Base-by-base conservation (phyloP, 2,797 vertebrate genomes). In the Channallabes apus region DNA sequence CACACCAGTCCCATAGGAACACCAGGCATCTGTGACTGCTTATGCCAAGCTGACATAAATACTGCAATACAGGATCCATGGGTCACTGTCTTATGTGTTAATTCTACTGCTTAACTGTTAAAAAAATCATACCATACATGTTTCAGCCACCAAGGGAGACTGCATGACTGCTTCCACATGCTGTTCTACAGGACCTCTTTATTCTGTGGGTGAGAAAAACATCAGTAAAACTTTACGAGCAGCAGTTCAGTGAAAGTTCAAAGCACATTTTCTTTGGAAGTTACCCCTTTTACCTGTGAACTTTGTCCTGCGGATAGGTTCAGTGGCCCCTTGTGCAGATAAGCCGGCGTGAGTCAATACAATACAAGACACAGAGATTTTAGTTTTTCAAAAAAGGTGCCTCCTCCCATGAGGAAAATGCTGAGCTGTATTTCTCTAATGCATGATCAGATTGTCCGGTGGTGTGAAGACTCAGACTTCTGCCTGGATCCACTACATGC, bases 271-370 rank as follows among this genome's bases (percentile, higher is more conserved):
- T 38, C 77, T 35, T 27, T 38, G 12, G 71, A 62, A 71, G 18
- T 59, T 51, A 22, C 65, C 83, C 41, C 27, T 46, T 82, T 87
- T 86, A 75, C 76, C 80, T 85, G 59, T 24, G 76, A 88, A 86
- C 88, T 90, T 88, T 89, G 88, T 76, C 88, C 87, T 71, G 18
- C 65, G 5, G 58, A 18, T 64, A 67, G 87, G 89, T 87, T 86
- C 88, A 86, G 29, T 82, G 82, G 81, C 87, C 83, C 54, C 62
- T 79, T 72, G 20, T 80, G 64, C 64, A 75, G 89, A 90, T 90
- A 90, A 89, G 86, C 67, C 58, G 71, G 12, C 3, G 76, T 85
- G 69, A 84, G 84, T 80, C 84, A 83, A 83, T 76, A 85, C 77
- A 73, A 88, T n/a, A n/a, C n/a, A n/a, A n/a, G 85, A 83, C 86